phyloP scores from a whole-genome alignment of 2,888 invertebrate genomes.

The Eupithecia abbreviata region DNA sequence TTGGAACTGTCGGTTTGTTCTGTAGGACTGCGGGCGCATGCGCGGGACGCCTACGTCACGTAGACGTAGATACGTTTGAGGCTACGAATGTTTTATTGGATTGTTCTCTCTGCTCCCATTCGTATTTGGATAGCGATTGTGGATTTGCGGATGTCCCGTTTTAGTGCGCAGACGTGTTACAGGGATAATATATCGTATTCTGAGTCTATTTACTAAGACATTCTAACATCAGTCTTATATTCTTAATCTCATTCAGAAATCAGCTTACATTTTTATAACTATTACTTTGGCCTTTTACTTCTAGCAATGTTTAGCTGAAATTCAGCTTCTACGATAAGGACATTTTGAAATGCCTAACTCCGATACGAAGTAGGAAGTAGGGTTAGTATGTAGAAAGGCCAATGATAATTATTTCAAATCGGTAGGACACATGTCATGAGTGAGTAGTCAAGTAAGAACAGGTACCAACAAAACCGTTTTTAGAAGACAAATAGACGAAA shows the following conservation, averaged over 20 bases:
- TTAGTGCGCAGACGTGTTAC: slow-evolving; percentile 71
- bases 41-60: slow-evolving; percentile 79
- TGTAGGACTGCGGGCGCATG: slow-evolving; percentile 75
- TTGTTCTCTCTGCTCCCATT: slow-evolving; percentile 76
- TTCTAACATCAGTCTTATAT: background rate
- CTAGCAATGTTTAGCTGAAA: background rate
- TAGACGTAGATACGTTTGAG: slow-evolving; percentile 79
- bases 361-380: background rate
- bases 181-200: background rate
- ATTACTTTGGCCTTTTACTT: background rate
- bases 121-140: slow-evolving; percentile 75
- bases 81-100: slow-evolving; percentile 82
- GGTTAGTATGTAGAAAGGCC: background rate
- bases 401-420: background rate
- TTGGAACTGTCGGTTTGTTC: slow-evolving; percentile 81
- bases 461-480: background rate
- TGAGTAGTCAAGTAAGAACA: background rate
- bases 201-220: background rate
- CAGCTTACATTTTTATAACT: too few species aligned
- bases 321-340: background rate
- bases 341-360: background rate
- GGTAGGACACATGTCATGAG: background rate
- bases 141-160: slow-evolving; percentile 67
- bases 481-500: background rate
- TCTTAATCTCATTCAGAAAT: too few species aligned